These are phyloP conservation scores for Stichopus horrens DNA, from an alignment of 53 echinoderm and acorn worm species.

Conservation along the genomic window DNA sequence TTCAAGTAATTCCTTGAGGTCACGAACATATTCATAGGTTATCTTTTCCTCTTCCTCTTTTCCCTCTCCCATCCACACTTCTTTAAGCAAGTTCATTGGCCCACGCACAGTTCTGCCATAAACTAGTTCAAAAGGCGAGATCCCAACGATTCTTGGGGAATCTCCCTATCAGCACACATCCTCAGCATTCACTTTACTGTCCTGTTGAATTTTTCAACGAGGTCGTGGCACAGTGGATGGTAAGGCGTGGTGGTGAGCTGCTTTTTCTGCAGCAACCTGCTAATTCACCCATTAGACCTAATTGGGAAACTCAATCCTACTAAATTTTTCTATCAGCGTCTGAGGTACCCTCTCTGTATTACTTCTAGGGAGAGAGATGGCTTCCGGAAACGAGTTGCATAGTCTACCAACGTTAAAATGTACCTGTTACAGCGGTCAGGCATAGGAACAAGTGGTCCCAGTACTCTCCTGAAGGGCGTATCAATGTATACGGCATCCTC, in stretches of 20 bases:
- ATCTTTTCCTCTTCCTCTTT: too few species aligned
- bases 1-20: constrained; percentile 21
- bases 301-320: constrained; percentile 55
- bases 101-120: too few species aligned
- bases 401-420: constrained; percentile 47
- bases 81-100: too few species aligned
- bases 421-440: constrained; percentile 50
- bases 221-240: constrained; percentile 17
- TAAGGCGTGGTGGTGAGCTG: constrained; percentile 20
- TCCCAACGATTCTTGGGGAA: neutral
- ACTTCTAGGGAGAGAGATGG: constrained; percentile 44
- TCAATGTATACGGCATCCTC: constrained; percentile 38
- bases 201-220: constrained; percentile 22
- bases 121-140: constrained; percentile 19
- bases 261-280: neutral
- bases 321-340: constrained; percentile 49
- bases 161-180: neutral
- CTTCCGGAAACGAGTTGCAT: constrained; percentile 56
- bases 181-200: constrained; percentile 6
- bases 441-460: constrained; percentile 54
- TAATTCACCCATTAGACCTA: constrained; percentile 4
- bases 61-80: too few species aligned
- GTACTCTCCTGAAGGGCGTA: constrained; percentile 50
- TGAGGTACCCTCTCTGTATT: constrained; percentile 47
- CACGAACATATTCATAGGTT: too few species aligned